Conservation (phyloP, 1,140 invertebrate species). For the Diplogasteroides magnus region DNA sequence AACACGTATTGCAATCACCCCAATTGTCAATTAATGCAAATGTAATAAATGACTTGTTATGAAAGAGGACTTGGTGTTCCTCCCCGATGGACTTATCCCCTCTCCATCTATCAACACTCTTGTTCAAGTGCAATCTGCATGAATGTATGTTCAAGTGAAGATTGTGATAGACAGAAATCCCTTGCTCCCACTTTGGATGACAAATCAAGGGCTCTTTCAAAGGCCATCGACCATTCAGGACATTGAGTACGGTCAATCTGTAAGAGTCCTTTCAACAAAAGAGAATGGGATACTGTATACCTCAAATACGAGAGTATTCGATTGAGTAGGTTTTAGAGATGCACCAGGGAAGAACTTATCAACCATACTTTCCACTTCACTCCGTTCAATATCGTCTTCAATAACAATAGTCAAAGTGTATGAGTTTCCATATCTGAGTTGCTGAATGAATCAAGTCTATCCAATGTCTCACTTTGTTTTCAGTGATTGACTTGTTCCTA, state of each 20-base stretch:
- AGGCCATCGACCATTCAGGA: not conserved
- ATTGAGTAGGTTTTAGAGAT: not conserved
- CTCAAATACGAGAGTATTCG: not conserved
- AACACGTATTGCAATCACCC: too few relatives aligned
- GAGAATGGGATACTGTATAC: not conserved
- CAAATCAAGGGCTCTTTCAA: not conserved
- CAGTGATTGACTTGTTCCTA: slow-evolving; percentile 30
- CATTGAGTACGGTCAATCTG: not conserved
- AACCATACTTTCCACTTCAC: not conserved
- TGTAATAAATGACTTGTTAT: too few relatives aligned
- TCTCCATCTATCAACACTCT: too few relatives aligned
- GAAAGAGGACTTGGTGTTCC: too few relatives aligned
- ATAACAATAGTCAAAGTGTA: not conserved
- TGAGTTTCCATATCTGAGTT: not conserved
- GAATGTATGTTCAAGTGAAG: not conserved
- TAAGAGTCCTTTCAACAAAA: not conserved
- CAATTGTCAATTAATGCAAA: too few relatives aligned
- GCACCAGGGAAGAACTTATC: not conserved
- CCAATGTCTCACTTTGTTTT: slow-evolving; percentile 21
- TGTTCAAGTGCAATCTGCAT: not conserved
- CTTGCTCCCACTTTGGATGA: not conserved
- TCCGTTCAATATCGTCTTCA: not conserved
- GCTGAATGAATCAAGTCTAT: not conserved
- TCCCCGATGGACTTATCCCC: too few relatives aligned
- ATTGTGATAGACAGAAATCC: not conserved